Evolutionary conservation across 2,113 vertebrate species (phyloP).

Genomic region (Sturnira hondurensis): DNA sequence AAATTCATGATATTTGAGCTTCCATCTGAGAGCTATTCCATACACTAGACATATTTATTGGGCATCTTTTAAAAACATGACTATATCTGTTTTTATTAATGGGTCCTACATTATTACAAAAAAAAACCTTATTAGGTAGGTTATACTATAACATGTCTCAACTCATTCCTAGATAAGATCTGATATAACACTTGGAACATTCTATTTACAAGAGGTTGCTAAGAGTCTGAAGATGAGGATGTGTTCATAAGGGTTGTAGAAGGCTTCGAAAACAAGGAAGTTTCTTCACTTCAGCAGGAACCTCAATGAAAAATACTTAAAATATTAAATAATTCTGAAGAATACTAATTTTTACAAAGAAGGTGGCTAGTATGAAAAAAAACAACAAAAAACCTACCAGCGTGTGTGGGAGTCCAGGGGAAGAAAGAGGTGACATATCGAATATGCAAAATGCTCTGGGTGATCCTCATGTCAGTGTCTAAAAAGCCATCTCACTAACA

Average conservation of each 20-base stretch:
- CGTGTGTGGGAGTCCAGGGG: not conserved
- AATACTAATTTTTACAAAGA: not conserved
- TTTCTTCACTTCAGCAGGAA: not conserved
- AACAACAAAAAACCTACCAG: not conserved
- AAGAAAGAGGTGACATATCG: not conserved
- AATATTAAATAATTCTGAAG: not conserved
- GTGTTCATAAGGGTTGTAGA: not conserved
- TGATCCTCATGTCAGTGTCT: not conserved
- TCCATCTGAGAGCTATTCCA: not conserved
- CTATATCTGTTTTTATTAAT: not conserved
- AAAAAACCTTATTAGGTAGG: not conserved
- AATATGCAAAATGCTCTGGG: not conserved
- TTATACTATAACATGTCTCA: not conserved
- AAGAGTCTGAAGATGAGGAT: not conserved
- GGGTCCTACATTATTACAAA: not conserved
- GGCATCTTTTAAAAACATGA: not conserved
- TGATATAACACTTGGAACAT: not conserved
- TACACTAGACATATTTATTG: not conserved
- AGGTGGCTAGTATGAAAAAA: not conserved
- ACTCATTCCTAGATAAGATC: not conserved
- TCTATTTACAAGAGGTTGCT: not conserved
- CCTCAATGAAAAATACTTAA: not conserved
- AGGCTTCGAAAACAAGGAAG: not conserved
- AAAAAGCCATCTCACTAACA: not conserved
- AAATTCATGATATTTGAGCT: not conserved